These are phyloP conservation scores for Drosophila trichaetosa DNA, from an alignment of 2,888 invertebrate genomes.

Conservation along the genomic window DNA sequence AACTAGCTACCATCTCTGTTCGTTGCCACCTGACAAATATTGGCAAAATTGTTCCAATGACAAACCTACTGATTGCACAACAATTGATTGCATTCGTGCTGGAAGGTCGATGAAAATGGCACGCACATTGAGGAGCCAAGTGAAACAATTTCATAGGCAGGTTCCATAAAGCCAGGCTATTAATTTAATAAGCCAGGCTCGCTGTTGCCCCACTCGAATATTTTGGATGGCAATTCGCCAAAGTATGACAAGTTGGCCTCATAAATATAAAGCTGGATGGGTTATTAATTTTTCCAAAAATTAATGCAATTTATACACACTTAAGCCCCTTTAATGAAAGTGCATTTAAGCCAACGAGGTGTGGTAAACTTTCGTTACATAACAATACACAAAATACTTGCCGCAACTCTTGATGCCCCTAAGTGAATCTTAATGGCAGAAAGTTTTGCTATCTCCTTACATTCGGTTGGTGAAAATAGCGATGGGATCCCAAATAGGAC, in stretches of 20 bases:
- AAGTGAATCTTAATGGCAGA: constrained; percentile 53
- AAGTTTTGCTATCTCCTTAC: constrained; percentile 29
- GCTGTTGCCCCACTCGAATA: constrained; percentile 8
- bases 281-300: constrained; percentile 15
- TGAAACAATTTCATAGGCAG: constrained; percentile 20
- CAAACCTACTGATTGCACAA: constrained; percentile 33
- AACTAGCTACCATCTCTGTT: constrained; percentile 14
- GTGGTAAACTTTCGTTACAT: constrained; percentile 18
- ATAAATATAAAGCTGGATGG: constrained; percentile 31
- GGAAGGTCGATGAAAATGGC: constrained; percentile 21
- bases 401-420: constrained; percentile 15
- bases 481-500: constrained; percentile 26
- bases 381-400: constrained; percentile 25
- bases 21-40: constrained; percentile 17
- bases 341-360: constrained; percentile 32
- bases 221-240: constrained; percentile 30
- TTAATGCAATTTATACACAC: background rate
- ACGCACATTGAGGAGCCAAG: constrained; percentile 35
- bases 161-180: constrained; percentile 16
- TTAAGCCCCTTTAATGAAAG: constrained; percentile 8
- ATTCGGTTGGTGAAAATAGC: constrained; percentile 19
- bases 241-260: constrained; percentile 52
- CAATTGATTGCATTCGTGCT: constrained; percentile 50
- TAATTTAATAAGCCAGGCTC: constrained; percentile 26
- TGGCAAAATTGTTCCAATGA: constrained; percentile 26